Percentiles rank a stretch among this genome's conserved stretches.
These are phyloP conservation scores for Crematogaster levior DNA, from an alignment of 2,888 invertebrate species.

Conservation along the genomic window DNA sequence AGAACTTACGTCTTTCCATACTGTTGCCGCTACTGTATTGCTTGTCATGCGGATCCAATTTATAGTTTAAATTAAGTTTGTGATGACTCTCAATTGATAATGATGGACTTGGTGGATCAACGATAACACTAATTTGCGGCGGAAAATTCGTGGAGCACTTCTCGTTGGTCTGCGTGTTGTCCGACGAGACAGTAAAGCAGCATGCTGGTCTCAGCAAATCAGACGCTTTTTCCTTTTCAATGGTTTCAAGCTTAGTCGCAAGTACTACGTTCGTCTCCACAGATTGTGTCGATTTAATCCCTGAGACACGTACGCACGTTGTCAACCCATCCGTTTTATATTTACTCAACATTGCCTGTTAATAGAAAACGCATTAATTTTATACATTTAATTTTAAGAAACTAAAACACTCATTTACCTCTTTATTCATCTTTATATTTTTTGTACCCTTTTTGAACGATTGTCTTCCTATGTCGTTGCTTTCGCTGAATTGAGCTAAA, in stretches of 20 bases:
- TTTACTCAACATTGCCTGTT: constrained; percentile 56
- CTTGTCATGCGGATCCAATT: constrained; percentile 75
- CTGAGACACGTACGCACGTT: constrained; percentile 28
- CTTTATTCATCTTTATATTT: constrained; percentile 63
- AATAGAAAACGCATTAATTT: constrained; percentile 13
- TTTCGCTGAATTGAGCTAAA: constrained; percentile 93
- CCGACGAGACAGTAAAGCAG: constrained; percentile 78
- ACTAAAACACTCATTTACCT: constrained; percentile 63
- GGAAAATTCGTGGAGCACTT: constrained; percentile 78
- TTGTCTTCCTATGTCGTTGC: constrained; percentile 89
- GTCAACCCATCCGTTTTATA: constrained; percentile 52
- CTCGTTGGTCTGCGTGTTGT: constrained; percentile 73
- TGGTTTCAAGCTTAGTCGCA: constrained; percentile 17
- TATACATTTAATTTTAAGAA: background rate
- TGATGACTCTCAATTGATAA: constrained; percentile 81
- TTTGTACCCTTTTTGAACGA: constrained; percentile 62
- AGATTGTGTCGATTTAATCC: background rate
- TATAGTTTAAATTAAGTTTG: constrained; percentile 70
- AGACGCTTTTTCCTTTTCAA: constrained; percentile 63
- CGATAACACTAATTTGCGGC: constrained; percentile 84
- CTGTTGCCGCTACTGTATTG: constrained; percentile 82
- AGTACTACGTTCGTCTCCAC: constrained; percentile 20
- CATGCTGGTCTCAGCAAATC: constrained; percentile 79
- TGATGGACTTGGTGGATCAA: constrained; percentile 85
- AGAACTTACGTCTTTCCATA: constrained; percentile 84